phyloP scores from a whole-genome alignment of 2,797 vertebrate species.

The Phoebastria nigripes region DNA sequence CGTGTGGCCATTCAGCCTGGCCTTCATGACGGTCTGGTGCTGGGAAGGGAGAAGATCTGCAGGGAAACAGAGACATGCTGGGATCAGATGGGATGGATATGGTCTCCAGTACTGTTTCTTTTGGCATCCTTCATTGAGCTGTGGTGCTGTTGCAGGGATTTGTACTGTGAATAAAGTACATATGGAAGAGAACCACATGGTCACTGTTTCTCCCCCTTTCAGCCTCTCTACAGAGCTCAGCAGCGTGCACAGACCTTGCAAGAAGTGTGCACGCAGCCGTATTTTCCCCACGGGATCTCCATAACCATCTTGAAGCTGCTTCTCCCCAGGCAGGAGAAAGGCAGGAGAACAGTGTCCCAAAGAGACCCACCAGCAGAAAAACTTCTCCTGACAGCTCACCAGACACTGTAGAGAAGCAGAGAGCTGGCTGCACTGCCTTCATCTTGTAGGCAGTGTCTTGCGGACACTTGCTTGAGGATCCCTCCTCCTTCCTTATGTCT shows the following conservation, averaged over 20 bases:
- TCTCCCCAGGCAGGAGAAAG: background rate
- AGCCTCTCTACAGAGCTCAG: background rate
- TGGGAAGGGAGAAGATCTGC: background rate
- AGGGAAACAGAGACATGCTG: background rate
- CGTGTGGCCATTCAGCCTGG: background rate
- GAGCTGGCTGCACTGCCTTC: background rate
- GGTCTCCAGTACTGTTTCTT: background rate
- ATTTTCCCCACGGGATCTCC: background rate
- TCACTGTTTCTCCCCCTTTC: background rate
- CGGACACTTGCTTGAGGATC: fast-evolving
- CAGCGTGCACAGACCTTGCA: background rate
- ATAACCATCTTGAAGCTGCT: background rate
- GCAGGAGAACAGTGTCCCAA: background rate
- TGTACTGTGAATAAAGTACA: background rate
- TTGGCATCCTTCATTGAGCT: background rate
- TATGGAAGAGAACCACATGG: background rate
- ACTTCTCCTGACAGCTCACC: background rate
- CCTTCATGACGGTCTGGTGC: fast-evolving
- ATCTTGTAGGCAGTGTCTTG: background rate
- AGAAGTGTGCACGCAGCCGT: background rate
- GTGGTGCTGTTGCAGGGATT: background rate
- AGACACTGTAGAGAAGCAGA: background rate
- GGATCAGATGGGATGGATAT: background rate
- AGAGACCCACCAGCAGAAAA: background rate
- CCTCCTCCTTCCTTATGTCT: background rate